Base-by-base conservation (phyloP, 2,797 vertebrate species). In the Margarornis squamiger region DNA sequence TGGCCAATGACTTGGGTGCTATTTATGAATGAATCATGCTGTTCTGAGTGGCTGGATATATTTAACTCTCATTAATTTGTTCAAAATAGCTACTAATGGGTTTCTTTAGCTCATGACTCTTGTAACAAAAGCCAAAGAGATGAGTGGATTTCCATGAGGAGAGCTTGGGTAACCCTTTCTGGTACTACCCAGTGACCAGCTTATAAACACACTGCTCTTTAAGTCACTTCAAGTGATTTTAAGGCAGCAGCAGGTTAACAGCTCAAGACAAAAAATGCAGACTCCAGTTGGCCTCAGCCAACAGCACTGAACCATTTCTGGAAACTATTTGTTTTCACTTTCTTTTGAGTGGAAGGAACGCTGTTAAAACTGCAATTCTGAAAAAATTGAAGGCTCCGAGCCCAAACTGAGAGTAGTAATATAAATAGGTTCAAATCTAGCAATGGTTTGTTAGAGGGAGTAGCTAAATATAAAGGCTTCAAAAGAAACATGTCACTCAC, bases 21-120 rank as follows among this genome's bases (percentile, higher is more conserved):
- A 90, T 65, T 96, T 90, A 79, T 92, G 85, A 95, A 94, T 95
- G 85, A 93, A 93, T 93, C 91, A 84, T 71, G 45, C 48, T 91
- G 66, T 91, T 96, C 75, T 94, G 54, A 92, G 92, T 86, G 87
- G 58, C 62, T 91, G 90, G 51, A 34, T 90, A 86, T 94, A 92
- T 91, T 96, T 94, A 96, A 86, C 73, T 80, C 88, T 83, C 91
- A 89, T 92, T 96, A 93, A 88, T 93, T 93, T 94, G 59, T 79
- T 90, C 70, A 76, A 84, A 96, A 94, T 95, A 94, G 70, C 79
- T 93, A 57, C 59, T 94, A 91, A 94, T 67, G 88, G 55, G 77
- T 93, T 93, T 86, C 79, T 88, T 90, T 88, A 92, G 76, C 79
- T 93, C 83, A 84, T 91, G 79, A 90, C 38, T 81, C 58, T 76